phyloP scores from a whole-genome alignment of 2,888 invertebrate species.

The Philonicus albiceps region DNA sequence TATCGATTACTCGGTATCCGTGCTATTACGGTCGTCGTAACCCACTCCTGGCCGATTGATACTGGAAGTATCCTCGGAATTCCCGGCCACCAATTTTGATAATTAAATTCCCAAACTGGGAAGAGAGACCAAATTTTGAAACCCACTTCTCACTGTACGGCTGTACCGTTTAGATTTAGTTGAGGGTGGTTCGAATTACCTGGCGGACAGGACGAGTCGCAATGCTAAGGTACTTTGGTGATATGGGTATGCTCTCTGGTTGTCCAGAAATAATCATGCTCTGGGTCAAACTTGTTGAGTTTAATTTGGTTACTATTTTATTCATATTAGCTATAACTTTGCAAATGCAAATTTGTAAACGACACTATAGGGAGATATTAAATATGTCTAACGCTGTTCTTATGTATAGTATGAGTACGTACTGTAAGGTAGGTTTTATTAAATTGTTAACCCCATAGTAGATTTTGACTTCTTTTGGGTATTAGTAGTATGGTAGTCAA shows the following conservation, averaged over 20 bases:
- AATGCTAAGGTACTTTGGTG: no score
- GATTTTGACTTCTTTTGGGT: background rate
- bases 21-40: background rate
- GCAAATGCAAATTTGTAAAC: background rate
- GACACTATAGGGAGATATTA: background rate
- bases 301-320: background rate
- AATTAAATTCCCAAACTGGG: constrained; percentile 29
- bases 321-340: background rate
- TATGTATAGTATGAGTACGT: no score
- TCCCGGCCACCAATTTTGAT: background rate
- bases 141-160: background rate
- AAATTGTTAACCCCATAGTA: no score
- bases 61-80: background rate
- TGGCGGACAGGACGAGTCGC: no score
- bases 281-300: background rate
- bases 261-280: background rate
- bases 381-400: background rate
- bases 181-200: no score
- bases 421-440: no score
- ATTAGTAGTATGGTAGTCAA: no score
- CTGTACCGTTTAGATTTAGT: background rate
- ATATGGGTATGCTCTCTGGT: background rate
- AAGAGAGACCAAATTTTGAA: background rate
- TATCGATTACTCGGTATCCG: constrained; percentile 1
- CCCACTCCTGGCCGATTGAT: background rate